phyloP scores from a whole-genome alignment of 2,888 invertebrate species.

The Platycheirus albimanus region DNA sequence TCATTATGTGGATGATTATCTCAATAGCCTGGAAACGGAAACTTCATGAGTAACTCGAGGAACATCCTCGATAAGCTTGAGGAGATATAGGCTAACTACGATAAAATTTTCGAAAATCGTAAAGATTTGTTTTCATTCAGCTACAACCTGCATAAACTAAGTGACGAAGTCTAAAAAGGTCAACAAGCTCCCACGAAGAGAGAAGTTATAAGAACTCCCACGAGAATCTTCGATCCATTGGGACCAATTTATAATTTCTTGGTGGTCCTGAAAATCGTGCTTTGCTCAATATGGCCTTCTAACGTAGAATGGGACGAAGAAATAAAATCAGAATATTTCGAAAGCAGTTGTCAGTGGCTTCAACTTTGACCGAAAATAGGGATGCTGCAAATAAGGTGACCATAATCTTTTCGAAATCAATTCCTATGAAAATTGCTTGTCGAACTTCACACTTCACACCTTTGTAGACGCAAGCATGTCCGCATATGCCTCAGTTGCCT shows the following conservation, averaged over 20 bases:
- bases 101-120: no score
- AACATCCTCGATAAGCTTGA: no score
- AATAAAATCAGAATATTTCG: conserved; percentile 36
- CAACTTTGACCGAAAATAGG: conserved; percentile 44
- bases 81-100: no score
- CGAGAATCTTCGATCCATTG: conserved; percentile 78
- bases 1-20: no score
- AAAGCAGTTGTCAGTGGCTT: conserved; percentile 72
- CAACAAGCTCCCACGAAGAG: conserved; percentile 9
- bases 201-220: conserved; percentile 59
- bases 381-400: neutral
- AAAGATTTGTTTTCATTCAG: no score
- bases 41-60: no score
- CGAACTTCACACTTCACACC: no score
- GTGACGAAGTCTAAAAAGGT: neutral
- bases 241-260: conserved; percentile 75
- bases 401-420: conserved; percentile 24
- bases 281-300: conserved; percentile 74
- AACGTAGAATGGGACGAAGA: conserved; percentile 25
- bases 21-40: no score
- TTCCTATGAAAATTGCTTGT: conserved; percentile 50
- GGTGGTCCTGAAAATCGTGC: conserved; percentile 73
- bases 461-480: no score
- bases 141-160: neutral
- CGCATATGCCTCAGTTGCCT: no score